These are phyloP conservation scores for Cacatua alba DNA, from an alignment of 2,113 vertebrate genomes.

Conservation along the genomic window DNA sequence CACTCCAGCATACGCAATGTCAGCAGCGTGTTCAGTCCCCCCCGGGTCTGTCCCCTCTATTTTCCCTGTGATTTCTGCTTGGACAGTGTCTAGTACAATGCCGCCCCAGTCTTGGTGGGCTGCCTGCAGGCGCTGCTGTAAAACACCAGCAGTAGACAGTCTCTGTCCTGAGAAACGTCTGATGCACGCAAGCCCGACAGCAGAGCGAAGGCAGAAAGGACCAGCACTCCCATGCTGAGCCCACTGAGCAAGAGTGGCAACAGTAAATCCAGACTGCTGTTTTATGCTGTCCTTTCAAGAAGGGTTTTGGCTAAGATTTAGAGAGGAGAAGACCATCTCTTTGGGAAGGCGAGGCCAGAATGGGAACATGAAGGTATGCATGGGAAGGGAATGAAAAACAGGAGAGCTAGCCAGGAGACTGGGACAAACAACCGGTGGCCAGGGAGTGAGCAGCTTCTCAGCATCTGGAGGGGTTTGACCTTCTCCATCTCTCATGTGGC, in stretches of 20 bases:
- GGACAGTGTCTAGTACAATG: neutral
- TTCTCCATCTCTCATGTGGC: neutral
- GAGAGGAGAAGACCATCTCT: neutral
- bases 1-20: neutral
- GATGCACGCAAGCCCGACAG: neutral
- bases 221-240: neutral
- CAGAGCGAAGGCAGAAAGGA: neutral
- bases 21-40: fast-evolving
- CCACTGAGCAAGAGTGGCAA: neutral
- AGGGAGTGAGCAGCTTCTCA: neutral
- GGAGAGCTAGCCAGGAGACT: neutral
- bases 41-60: neutral
- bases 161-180: neutral
- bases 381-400: neutral
- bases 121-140: constrained; percentile 10
- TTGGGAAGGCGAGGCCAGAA: neutral
- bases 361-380: neutral
- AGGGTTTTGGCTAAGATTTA: neutral
- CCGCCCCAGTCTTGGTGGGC: constrained; percentile 11
- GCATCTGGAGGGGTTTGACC: neutral
- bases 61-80: neutral
- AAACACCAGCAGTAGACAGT: neutral
- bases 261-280: neutral
- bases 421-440: neutral
- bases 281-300: neutral